Percentiles rank a stretch among this genome's conserved stretches.
Conservation (phyloP, 2,797 vertebrate genomes). For the Anableps anableps region DNA sequence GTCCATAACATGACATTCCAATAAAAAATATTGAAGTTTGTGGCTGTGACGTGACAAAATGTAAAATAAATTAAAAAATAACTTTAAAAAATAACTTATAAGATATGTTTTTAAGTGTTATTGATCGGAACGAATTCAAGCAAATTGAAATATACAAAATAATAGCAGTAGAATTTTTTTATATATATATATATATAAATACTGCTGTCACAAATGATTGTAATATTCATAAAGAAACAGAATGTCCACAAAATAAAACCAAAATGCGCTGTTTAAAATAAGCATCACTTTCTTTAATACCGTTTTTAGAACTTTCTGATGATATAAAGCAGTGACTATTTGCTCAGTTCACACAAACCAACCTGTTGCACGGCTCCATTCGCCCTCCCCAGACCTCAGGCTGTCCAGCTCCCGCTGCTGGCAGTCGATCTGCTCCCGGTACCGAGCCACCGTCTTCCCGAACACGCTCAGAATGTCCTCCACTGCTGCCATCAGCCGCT, state of each 20-base stretch:
- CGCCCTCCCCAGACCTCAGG: slow-evolving; percentile 28
- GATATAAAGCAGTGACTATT: not conserved
- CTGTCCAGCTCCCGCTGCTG: slow-evolving; percentile 38
- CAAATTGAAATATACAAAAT: too few relatives aligned
- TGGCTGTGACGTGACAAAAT: too few relatives aligned
- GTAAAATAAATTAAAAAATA: not conserved
- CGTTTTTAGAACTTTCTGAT: not conserved
- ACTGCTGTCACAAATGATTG: not conserved
- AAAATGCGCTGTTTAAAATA: not conserved
- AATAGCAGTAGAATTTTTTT: too few relatives aligned
- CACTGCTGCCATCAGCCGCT: slow-evolving; percentile 46
- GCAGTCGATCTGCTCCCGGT: slow-evolving; percentile 34
- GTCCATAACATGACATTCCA: not conserved
- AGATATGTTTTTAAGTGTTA: not conserved
- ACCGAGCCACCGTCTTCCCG: slow-evolving; percentile 30
- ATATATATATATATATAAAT: not conserved
- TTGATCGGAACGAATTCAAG: not conserved
- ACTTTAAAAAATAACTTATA: too few relatives aligned
- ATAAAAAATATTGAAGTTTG: too few relatives aligned
- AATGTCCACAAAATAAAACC: not conserved
- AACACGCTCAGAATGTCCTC: slow-evolving; percentile 45
- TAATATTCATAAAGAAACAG: not conserved
- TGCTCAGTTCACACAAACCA: not conserved
- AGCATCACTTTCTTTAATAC: too few relatives aligned
- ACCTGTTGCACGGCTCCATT: slow-evolving; percentile 14